Base-by-base conservation (phyloP, 2,797 vertebrate genomes). In the Oreortyx pictus region DNA sequence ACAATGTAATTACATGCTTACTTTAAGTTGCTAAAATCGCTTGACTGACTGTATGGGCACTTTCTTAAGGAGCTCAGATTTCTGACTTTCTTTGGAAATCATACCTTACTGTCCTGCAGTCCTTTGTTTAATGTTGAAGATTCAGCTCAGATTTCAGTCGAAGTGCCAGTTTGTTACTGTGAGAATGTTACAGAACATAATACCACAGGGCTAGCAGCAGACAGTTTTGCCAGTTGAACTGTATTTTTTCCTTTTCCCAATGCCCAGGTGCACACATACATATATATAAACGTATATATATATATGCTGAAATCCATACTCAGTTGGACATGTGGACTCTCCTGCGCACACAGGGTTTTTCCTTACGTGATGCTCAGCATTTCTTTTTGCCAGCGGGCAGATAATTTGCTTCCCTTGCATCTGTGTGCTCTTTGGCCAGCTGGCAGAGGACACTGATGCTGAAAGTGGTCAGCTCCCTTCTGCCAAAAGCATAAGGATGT, bases 401-500 rank as follows among this genome's bases (percentile, higher is more conserved):
- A 78, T 93, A 85, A 88, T 90, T 89, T 95, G 92, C 75, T 96
- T 96, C 94, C 90, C 89, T 95, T 91, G 94, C 95, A 96, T 96
- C 90, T 96, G 90, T 76, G 93, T 52, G 24, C 84, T 91, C 72
- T 95, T 91, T 84, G 91, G 88, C 95, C 91, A 97, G 91, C 96
- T 97, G 97, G 94, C 93, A 96, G 43, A 96, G 82, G 66, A 80
- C 57, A n/a, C 74, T 79, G 87, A 89, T 96, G 92, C 95, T 96
- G 50, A 44, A 81, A 96, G 81, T 92, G 81, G 91, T 95, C 44
- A 33, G 84, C 70, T 89, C 39, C 60, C 19, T 90, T 59, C 90
- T 96, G 95, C 92, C 94, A 96, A 92, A 97, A 96, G 93, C 92
- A 88, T 75, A 67, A 96, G 93, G 91, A 89, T 89, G 92, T 94